Evolutionary conservation across 2,113 vertebrate genomes (phyloP).

Genomic region (Charina bottae): DNA sequence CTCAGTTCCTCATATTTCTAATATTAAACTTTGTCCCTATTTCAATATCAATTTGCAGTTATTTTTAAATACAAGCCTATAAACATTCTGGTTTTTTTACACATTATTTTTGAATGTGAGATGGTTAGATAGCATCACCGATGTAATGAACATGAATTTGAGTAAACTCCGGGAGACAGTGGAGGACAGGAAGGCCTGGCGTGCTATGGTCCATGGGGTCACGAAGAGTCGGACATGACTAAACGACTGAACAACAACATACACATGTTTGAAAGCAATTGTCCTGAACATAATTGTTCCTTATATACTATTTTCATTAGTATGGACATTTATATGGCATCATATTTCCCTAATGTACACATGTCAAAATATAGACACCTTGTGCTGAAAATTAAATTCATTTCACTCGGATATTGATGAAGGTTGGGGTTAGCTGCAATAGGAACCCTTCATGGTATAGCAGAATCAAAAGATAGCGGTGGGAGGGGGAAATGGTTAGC

Average conservation of each 20-base stretch:
- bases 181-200: no score
- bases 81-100: not conserved
- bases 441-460: not conserved
- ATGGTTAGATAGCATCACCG: no score
- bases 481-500: not conserved
- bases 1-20: not conserved
- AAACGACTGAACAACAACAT: no score
- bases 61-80: not conserved
- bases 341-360: no score
- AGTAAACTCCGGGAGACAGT: no score
- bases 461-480: not conserved
- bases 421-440: not conserved
- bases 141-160: no score
- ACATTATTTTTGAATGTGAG: not conserved
- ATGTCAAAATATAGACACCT: not conserved
- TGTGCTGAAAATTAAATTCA: not conserved
- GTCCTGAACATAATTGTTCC: no score
- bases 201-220: no score
- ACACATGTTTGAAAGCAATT: not conserved
- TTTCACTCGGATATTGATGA: not conserved
- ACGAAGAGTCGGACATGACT: no score
- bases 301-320: no score
- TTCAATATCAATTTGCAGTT: not conserved
- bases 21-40: not conserved
- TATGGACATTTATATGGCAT: no score